These are phyloP conservation scores for Neopipo cinnamomea DNA, from an alignment of 2,113 vertebrate genomes.

Conservation along the genomic window DNA sequence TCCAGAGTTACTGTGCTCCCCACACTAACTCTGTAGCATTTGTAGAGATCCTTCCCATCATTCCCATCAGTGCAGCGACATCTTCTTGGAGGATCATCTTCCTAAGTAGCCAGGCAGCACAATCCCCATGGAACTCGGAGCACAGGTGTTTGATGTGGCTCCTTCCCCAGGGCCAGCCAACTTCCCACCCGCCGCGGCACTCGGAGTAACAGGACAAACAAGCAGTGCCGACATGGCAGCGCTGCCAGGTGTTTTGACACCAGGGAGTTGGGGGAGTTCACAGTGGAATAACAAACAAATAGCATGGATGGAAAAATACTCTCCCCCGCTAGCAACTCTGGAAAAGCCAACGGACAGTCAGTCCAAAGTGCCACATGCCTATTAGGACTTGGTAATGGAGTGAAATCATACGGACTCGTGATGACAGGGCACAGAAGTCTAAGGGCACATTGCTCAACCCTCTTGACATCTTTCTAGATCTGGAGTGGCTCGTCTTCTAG, in stretches of 20 bases:
- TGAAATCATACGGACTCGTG: background rate
- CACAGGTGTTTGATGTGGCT: background rate
- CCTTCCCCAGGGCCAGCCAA: background rate
- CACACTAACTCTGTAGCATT: rapidly evolving
- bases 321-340: background rate
- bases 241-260: background rate
- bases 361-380: background rate
- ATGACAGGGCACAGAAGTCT: background rate
- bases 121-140: rapidly evolving
- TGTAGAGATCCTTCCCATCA: background rate
- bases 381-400: background rate
- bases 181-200: background rate
- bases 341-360: background rate
- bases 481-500: background rate
- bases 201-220: background rate
- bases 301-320: background rate
- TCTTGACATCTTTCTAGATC: background rate
- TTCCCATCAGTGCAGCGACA: background rate
- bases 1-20: background rate
- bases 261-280: background rate
- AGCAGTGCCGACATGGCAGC: background rate
- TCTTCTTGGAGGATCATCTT: background rate
- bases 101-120: background rate
- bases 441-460: background rate
- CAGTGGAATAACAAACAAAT: background rate